These are phyloP conservation scores for Craseonycteris thonglongyai DNA, from an alignment of 2,113 vertebrate species.

Conservation along the genomic window DNA sequence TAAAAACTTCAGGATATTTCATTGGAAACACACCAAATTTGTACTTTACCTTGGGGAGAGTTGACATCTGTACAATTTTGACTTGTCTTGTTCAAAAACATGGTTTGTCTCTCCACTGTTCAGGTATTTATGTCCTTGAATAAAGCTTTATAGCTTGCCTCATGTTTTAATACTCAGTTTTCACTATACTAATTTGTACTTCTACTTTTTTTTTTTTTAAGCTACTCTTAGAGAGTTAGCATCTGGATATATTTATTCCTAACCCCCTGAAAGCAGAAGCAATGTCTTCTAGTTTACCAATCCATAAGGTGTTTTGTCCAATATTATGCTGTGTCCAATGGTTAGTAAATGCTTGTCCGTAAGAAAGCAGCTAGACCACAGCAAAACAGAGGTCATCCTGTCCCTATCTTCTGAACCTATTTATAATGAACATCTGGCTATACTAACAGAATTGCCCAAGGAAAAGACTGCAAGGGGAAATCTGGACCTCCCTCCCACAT, in stretches of 20 bases:
- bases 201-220: neutral
- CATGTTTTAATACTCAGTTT: neutral
- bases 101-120: neutral
- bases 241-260: neutral
- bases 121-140: neutral
- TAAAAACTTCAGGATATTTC: neutral
- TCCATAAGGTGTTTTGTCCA: neutral
- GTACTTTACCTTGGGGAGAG: neutral
- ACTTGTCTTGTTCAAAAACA: neutral
- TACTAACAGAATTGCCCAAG: neutral
- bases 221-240: neutral
- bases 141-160: neutral
- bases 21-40: neutral
- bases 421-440: constrained; percentile 18
- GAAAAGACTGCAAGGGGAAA: neutral
- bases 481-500: neutral
- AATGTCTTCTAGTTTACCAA: neutral
- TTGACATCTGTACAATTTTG: neutral
- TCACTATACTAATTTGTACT: neutral
- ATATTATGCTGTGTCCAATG: neutral
- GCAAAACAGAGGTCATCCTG: neutral
- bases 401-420: neutral
- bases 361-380: neutral
- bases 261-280: neutral
- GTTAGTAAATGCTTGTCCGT: neutral